These are phyloP conservation scores for Lontra canadensis DNA, from an alignment of 2,113 vertebrate species.

Conservation along the genomic window DNA sequence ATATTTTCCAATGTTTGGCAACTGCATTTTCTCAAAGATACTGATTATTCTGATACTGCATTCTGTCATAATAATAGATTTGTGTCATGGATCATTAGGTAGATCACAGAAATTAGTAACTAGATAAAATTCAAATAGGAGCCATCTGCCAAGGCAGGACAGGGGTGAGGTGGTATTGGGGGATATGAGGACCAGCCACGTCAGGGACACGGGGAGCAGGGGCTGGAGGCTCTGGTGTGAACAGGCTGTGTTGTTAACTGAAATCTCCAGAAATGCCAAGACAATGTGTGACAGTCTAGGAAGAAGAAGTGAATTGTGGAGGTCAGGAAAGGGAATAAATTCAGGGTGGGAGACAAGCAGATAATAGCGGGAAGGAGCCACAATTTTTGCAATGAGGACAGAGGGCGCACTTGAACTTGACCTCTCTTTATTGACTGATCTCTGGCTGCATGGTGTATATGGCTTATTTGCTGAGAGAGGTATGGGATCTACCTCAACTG, in stretches of 20 bases:
- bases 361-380: neutral
- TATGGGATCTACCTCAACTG: neutral
- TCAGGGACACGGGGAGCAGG: neutral
- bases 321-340: neutral
- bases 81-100: neutral
- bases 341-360: neutral
- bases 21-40: neutral
- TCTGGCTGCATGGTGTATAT: neutral
- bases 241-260: neutral
- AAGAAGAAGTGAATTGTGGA: neutral
- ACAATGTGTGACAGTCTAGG: neutral
- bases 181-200: rapidly evolving
- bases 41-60: neutral
- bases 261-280: neutral
- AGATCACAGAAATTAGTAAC: neutral
- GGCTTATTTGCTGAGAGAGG: neutral
- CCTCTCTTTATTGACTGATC: neutral
- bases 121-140: neutral
- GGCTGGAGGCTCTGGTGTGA: neutral
- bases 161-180: neutral
- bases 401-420: neutral
- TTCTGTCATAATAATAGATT: neutral
- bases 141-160: neutral
- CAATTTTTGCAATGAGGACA: rapidly evolving
- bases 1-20: neutral